Percentiles rank a stretch among this genome's conserved stretches.
phyloP scores from a whole-genome alignment of 1,140 invertebrate species.

The Neotoxoptera formosana region DNA sequence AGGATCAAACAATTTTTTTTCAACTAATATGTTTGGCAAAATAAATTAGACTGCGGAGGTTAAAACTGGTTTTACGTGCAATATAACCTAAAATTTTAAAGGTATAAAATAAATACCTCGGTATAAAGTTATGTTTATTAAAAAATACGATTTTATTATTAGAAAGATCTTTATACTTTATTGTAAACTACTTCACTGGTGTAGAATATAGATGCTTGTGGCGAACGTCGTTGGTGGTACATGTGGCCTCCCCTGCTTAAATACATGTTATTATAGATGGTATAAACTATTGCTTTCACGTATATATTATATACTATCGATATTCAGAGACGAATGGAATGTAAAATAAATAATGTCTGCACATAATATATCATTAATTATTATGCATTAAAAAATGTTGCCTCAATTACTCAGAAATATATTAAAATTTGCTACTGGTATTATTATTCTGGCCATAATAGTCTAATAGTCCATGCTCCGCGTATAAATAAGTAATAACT shows the following conservation, averaged over 20 bases:
- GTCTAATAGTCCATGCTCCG: background rate
- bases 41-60: background rate
- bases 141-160: background rate
- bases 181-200: background rate
- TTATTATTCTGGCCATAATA: background rate
- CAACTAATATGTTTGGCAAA: background rate
- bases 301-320: background rate
- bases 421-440: conserved; percentile 21
- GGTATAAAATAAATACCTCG: background rate
- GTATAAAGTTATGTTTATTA: conserved; percentile 20
- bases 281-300: conserved; percentile 12
- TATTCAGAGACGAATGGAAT: background rate
- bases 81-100: background rate
- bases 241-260: background rate
- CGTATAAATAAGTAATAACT: background rate
- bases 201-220: background rate
- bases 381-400: background rate
- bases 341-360: conserved; percentile 29
- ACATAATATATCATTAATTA: background rate
- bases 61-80: conserved; percentile 1
- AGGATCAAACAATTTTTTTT: background rate
- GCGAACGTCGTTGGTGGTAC: conserved; percentile 55
- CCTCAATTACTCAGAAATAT: conserved; percentile 21
- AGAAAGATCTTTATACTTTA: background rate
- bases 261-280: conserved; percentile 17